Percentiles rank a stretch among this genome's conserved stretches.
phyloP scores from a whole-genome alignment of 2,797 vertebrate species.

The Acipenser ruthenus region DNA sequence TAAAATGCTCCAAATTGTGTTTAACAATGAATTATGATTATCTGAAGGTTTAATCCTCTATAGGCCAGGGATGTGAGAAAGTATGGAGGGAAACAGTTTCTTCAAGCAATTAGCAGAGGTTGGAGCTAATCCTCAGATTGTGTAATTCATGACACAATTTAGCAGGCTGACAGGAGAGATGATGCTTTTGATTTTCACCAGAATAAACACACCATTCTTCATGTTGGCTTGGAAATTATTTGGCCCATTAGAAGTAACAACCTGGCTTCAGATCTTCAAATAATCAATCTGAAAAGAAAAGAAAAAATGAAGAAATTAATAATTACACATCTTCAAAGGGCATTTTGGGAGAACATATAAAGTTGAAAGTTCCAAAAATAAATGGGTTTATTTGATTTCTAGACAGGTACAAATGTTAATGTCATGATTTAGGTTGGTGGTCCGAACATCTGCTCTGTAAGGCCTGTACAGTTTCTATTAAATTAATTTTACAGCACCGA shows the following conservation, averaged over 20 bases:
- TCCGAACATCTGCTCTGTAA: too few species aligned
- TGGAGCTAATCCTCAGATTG: constrained; percentile 23
- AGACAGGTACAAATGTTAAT: too few species aligned
- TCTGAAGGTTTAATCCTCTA: constrained; percentile 15
- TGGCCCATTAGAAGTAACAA: constrained; percentile 39
- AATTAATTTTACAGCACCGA: too few species aligned
- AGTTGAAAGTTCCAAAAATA: too few species aligned
- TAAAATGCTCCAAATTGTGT: constrained; percentile 30
- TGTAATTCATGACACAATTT: constrained; percentile 39
- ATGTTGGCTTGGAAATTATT: constrained; percentile 30
- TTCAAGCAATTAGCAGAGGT: constrained; percentile 16
- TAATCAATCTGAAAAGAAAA: constrained; percentile 34
- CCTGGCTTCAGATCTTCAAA: constrained; percentile 25
- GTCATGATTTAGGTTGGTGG: too few species aligned
- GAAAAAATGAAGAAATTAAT: constrained; percentile 1
- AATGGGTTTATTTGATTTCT: too few species aligned
- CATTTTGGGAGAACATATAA: not conserved
- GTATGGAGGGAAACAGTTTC: constrained; percentile 11
- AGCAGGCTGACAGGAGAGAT: constrained; percentile 44
- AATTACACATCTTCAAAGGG: not conserved
- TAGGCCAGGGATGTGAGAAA: constrained; percentile 8
- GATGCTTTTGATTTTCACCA: constrained; percentile 45
- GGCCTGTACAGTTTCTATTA: too few species aligned
- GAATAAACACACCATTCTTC: constrained; percentile 45
- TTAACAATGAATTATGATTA: constrained; percentile 24